These are phyloP conservation scores for Fringilla coelebs DNA, from an alignment of 2,797 vertebrate species.

Conservation along the genomic window DNA sequence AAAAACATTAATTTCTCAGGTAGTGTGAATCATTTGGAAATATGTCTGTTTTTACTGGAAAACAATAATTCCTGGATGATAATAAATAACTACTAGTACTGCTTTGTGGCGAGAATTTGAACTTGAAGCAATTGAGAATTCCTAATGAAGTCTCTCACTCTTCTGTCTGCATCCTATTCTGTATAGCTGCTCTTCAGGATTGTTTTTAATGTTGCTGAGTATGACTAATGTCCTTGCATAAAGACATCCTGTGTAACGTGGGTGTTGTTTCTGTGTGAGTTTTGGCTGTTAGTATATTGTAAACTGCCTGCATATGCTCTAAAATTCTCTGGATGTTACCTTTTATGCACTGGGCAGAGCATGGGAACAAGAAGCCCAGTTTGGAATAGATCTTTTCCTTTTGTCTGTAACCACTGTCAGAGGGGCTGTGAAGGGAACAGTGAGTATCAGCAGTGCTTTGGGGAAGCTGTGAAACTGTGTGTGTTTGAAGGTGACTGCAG, in stretches of 20 bases:
- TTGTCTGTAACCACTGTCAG: neutral
- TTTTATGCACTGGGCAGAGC: neutral
- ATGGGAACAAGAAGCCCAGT: neutral
- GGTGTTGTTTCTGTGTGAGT: neutral
- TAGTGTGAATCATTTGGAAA: constrained; percentile 41
- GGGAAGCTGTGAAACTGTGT: neutral
- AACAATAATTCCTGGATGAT: neutral
- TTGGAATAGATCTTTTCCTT: neutral
- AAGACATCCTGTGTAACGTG: neutral
- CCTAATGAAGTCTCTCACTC: neutral
- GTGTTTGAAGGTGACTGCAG: neutral
- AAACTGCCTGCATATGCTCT: neutral
- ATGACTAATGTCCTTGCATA: neutral
- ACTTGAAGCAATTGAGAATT: neutral
- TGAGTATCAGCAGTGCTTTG: neutral
- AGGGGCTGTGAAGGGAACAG: neutral
- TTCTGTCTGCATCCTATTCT: neutral
- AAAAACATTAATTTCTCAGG: constrained; percentile 15
- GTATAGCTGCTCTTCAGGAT: neutral
- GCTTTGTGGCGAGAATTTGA: neutral
- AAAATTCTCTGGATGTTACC: neutral
- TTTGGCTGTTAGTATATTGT: neutral
- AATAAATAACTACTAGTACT: neutral
- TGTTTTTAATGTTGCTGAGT: neutral
- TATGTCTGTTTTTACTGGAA: neutral